phyloP scores from a whole-genome alignment of 37 sponge, comb jelly and placozoan genomes.

The Theonella swinhoei region DNA sequence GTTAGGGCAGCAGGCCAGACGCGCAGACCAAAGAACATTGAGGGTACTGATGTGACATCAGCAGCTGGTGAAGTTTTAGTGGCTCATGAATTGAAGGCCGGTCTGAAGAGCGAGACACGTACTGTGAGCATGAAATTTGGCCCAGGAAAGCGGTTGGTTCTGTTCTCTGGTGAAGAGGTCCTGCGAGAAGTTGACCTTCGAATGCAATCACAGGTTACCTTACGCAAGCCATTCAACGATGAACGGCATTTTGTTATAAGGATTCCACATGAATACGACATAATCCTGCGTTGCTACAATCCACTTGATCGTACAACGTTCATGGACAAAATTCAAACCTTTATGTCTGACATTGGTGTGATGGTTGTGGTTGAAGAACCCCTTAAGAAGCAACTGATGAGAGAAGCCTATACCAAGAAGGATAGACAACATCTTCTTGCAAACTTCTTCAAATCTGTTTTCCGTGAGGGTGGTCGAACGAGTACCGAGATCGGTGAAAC shows the following conservation, averaged over 20 bases:
- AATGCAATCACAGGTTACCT: conserved; percentile 40
- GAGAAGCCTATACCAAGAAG: conserved; percentile 69
- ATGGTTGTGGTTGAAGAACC: conserved; percentile 57
- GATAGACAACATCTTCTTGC: conserved; percentile 78
- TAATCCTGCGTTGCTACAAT: conserved; percentile 44
- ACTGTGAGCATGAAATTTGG: conserved; percentile 77
- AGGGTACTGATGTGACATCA: conserved; percentile 62
- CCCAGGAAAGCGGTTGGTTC: conserved; percentile 51
- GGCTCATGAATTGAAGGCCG: conserved; percentile 60
- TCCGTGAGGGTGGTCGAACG: conserved; percentile 54
- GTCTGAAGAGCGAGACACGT: conserved; percentile 51
- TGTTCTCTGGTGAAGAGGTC: conserved; percentile 48
- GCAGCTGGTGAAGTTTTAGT: conserved; percentile 64
- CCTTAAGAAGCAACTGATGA: conserved; percentile 44
- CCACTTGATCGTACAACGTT: conserved; percentile 51
- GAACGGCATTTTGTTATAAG: conserved; percentile 47
- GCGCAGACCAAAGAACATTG: conserved; percentile 53
- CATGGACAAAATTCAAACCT: conserved; percentile 63
- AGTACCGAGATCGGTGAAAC: conserved; percentile 15
- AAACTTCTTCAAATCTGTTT: conserved; percentile 88
- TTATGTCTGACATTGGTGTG: conserved; percentile 62
- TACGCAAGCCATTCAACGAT: conserved; percentile 67
- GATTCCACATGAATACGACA: conserved; percentile 79
- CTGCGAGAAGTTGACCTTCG: conserved; percentile 69
- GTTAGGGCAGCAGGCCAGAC: conserved; percentile 43